A percentile compares a stretch with the other conserved stretches of the same genome.
Conservation (phyloP, 1,140 invertebrate genomes). For the Caenorhabditis latens region DNA sequence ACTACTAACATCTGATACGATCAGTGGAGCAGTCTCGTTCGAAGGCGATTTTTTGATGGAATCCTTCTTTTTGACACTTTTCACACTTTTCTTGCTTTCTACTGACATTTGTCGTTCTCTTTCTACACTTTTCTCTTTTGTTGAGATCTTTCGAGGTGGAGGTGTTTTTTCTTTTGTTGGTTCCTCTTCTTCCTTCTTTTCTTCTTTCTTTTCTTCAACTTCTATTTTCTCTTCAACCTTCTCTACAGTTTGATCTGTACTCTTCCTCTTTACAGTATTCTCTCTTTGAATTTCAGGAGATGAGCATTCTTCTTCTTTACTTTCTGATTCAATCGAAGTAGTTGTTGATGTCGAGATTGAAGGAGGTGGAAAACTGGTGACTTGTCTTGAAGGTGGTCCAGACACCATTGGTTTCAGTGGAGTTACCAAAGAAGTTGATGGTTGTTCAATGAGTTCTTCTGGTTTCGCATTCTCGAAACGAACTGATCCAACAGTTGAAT, state of each 20-base stretch:
- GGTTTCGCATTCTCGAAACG: conserved; percentile 28
- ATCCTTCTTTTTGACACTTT: conserved; percentile 81
- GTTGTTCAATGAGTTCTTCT: conserved; percentile 28
- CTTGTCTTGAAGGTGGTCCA: background rate
- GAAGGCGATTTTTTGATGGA: conserved; percentile 42
- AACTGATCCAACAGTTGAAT: conserved; percentile 60
- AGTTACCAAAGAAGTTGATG: conserved; percentile 38
- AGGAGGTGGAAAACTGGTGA: conserved; percentile 22
- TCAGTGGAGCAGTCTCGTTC: conserved; percentile 56
- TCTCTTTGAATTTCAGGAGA: conserved; percentile 24
- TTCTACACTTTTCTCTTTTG: conserved; percentile 14
- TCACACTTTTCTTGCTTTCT: conserved; percentile 58
- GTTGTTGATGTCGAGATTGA: conserved; percentile 46
- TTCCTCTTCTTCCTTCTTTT: conserved; percentile 51
- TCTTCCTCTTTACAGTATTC: conserved; percentile 40
- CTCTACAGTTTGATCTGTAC: conserved; percentile 17
- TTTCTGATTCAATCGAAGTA: conserved; percentile 39
- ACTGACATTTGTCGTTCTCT: conserved; percentile 29
- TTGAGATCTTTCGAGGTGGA: conserved; percentile 1
- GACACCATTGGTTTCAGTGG: conserved; percentile 31
- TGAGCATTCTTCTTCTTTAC: conserved; percentile 1
- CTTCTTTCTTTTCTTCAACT: background rate
- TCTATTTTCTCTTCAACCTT: conserved; percentile 12
- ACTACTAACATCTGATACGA: conserved; percentile 63
- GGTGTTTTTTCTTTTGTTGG: conserved; percentile 9